Base-by-base conservation (phyloP, 2,797 vertebrate species). In the Lindbergichthys nudifrons region DNA sequence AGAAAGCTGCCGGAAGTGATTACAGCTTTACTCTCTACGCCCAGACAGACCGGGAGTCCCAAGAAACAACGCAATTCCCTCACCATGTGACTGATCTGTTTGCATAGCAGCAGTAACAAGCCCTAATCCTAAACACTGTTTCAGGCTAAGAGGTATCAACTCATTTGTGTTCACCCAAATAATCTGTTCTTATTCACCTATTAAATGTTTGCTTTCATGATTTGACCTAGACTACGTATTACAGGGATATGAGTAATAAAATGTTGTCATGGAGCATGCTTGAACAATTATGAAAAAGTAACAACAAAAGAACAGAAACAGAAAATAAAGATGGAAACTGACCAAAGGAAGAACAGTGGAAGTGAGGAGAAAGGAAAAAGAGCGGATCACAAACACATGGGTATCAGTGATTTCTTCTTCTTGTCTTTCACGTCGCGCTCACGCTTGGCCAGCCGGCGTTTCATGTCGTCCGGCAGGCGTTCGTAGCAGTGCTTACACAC, bases 401-500 rank as follows among this genome's bases (percentile, higher is more conserved):
- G 95, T 80, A 97, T 97, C 95, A 96, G 91, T 64, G 94, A 94
- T 95, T 96, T 98, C 96, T 97, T 98, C 96, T 96, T 98, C 93
- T 96, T 97, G 10, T 96, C 97, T 93, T 98, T 98, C 45, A 95
- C 94, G 89, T 98, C 97, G 14, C 94, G 95, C 70, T 98, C 96
- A 12, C 96, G 95, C 88, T 94, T 98, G 80, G 97, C 96, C 90
- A 99, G 94, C 72, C 97, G 95, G 75, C 96, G 94, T 87, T 97
- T 99, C 93, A 99, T 95, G 91, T 99, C 96, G 54, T 98, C 96
- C 3, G 98, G 98, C 94, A 99, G 95, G 92, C 95, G 96, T 86
- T 99, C 97, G 14, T 97, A 98, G 95, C 98, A 99, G 92, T 95
- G 96, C 90, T 97, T 99, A 95, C 98, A 99, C 93, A 98, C 96